Evolutionary conservation across 2,797 vertebrate species (phyloP).

Genomic region (Alca torda): DNA sequence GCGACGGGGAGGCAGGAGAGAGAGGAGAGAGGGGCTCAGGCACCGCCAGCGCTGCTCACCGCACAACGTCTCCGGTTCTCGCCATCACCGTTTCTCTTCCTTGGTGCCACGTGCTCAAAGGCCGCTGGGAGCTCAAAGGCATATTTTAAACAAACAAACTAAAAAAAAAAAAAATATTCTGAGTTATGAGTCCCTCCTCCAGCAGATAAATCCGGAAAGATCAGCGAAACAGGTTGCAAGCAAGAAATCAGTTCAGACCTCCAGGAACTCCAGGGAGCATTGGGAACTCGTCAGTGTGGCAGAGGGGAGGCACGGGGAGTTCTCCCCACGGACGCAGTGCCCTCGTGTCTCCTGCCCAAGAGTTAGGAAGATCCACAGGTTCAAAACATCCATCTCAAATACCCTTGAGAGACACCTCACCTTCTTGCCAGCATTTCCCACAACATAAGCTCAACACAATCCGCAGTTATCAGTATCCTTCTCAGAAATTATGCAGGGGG

Average conservation of each 20-base stretch:
- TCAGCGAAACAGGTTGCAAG: background rate
- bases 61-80: background rate
- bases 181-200: background rate
- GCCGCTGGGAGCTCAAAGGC: constrained; percentile 21
- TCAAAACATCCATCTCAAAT: background rate
- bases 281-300: background rate
- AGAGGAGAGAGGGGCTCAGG: constrained; percentile 11
- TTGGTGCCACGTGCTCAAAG: constrained; percentile 53
- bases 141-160: constrained; percentile 35
- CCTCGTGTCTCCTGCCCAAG: background rate
- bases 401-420: background rate
- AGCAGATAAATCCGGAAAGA: constrained; percentile 13
- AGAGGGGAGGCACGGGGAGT: background rate
- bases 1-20: background rate
- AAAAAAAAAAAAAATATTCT: background rate
- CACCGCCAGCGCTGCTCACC: background rate
- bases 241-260: background rate
- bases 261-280: background rate
- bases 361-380: background rate
- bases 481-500: background rate
- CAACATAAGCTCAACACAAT: background rate
- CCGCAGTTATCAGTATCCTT: background rate
- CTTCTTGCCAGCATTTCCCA: background rate
- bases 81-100: background rate
- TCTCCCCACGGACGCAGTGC: background rate